Percentiles rank a stretch among this genome's conserved stretches.
Evolutionary conservation across 2,888 invertebrate genomes (phyloP).

Genomic region (Parnassius smintheus): DNA sequence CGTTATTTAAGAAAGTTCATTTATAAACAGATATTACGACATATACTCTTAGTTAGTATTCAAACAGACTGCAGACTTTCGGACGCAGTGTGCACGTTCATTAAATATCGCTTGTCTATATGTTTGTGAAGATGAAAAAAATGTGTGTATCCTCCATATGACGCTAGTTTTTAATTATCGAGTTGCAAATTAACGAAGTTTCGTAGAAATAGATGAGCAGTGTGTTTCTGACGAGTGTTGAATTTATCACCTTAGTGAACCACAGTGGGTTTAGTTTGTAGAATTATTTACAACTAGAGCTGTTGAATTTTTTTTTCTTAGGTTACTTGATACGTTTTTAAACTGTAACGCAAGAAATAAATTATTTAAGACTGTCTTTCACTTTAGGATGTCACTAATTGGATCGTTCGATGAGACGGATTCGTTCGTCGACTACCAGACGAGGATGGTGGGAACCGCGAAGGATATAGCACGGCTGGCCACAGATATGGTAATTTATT

Average conservation of each 20-base stretch:
- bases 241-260: too few relatives aligned
- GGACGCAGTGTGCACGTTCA: not conserved
- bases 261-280: too few relatives aligned
- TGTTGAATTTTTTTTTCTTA: too few relatives aligned
- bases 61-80: conserved; percentile 12
- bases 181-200: not conserved
- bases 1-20: conserved; percentile 18
- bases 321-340: too few relatives aligned
- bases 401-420: conserved; percentile 86
- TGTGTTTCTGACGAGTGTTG: too few relatives aligned
- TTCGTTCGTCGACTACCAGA: conserved; percentile 97
- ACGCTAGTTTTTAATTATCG: conserved; percentile 16
- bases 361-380: not conserved
- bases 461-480: conserved; percentile 96
- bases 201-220: not conserved
- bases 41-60: conserved; percentile 9
- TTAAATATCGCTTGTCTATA: conserved; percentile 7
- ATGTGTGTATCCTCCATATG: conserved; percentile 18
- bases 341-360: not conserved
- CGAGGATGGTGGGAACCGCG: conserved; percentile 95
- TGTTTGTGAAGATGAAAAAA: conserved; percentile 4
- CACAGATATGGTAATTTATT: conserved; percentile 90
- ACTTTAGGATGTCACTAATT: conserved; percentile 82
- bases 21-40: conserved; percentile 24
- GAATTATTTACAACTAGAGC: too few relatives aligned